Evolutionary conservation across 2,888 invertebrate species (phyloP).

Genomic region (Heteropelma amictum): DNA sequence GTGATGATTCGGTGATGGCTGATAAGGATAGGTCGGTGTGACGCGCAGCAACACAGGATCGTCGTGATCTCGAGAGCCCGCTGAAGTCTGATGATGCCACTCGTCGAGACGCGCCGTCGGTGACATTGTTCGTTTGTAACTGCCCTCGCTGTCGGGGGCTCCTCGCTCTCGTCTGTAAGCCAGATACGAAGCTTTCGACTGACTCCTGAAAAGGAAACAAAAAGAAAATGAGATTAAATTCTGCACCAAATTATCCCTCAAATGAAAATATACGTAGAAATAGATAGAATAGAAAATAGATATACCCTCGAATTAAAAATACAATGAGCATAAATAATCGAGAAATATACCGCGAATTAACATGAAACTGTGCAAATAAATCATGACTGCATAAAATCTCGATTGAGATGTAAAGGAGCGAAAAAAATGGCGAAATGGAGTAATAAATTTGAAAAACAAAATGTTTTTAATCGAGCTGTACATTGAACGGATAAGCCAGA

Average conservation of each 20-base stretch:
- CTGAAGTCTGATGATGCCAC: conserved; percentile 66
- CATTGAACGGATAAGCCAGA: conserved; percentile 1
- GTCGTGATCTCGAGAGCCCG: conserved; percentile 64
- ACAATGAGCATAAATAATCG: no score
- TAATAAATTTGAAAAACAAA: not conserved
- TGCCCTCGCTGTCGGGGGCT: conserved; percentile 85
- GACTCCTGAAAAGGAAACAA: conserved; percentile 83
- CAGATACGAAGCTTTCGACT: conserved; percentile 88
- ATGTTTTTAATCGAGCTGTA: conserved; percentile 13
- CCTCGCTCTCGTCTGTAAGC: conserved; percentile 86
- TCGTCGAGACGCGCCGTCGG: conserved; percentile 79
- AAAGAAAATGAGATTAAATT: no score
- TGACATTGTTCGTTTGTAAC: conserved; percentile 87
- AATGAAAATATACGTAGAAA: no score
- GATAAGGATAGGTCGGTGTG: conserved; percentile 67
- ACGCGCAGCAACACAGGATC: conserved; percentile 74
- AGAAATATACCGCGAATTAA: no score
- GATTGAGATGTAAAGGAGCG: conserved; percentile 24
- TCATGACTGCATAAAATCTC: not conserved
- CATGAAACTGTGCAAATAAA: no score
- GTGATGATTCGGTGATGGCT: conserved; percentile 56
- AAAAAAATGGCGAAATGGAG: not conserved
- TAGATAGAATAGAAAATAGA: no score
- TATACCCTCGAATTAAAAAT: no score
- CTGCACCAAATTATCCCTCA: no score